Evolutionary conservation across 2,113 vertebrate species (phyloP).

Genomic region (Actinemys pallida): DNA sequence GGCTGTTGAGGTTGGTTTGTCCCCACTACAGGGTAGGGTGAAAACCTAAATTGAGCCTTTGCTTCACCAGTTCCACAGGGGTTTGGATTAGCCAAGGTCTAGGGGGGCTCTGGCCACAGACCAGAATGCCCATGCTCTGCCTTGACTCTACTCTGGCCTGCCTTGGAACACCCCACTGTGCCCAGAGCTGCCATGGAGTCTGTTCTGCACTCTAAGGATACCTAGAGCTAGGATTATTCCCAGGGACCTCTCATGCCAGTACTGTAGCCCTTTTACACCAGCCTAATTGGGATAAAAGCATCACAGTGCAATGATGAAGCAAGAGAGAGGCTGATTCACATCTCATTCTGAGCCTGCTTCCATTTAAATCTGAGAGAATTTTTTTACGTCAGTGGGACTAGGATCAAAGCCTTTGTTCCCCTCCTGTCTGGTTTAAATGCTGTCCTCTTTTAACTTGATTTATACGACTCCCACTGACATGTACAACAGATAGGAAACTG

Average conservation of each 20-base stretch:
- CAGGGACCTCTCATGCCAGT: not conserved
- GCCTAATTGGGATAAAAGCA: not conserved
- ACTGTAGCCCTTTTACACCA: not conserved
- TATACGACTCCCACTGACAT: not conserved
- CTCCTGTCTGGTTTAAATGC: not conserved
- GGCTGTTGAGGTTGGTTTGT: not conserved
- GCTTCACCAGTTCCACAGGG: not conserved
- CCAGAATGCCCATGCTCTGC: not conserved
- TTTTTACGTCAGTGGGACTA: not conserved
- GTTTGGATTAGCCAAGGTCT: not conserved
- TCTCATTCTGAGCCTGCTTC: not conserved
- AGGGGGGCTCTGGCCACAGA: not conserved
- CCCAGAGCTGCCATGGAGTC: not conserved
- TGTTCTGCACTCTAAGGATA: not conserved
- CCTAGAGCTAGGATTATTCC: not conserved
- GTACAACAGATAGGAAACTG: not conserved
- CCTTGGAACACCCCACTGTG: not conserved
- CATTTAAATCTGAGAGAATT: not conserved
- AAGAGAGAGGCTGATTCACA: not conserved
- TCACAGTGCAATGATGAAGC: not conserved
- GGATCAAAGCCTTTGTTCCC: not conserved
- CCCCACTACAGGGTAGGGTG: not conserved
- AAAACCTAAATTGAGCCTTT: not conserved
- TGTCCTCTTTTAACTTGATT: not conserved
- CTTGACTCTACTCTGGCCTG: not conserved